Base-by-base conservation (phyloP, 2,113 vertebrate genomes). In the Chaetops frenatus region DNA sequence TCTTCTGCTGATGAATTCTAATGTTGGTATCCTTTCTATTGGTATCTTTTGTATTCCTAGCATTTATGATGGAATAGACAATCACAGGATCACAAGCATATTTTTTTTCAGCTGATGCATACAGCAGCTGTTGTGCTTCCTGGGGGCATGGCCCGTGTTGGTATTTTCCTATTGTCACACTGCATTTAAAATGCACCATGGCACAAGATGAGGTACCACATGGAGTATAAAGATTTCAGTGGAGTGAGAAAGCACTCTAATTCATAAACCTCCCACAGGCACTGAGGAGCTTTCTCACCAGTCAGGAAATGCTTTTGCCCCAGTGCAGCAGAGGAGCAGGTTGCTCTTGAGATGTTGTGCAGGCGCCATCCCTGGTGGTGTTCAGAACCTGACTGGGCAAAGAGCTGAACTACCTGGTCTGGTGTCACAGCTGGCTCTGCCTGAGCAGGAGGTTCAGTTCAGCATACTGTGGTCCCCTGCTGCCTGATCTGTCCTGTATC, bases 11-110 rank as follows among this genome's bases (percentile, higher is more conserved):
- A 31, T 53, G 12, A 60, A 36, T 86, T 61, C 11, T 69, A 17
- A 19, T 78, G 24, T 78, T 72, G 42, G 7, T 54, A 12, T 61
- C 18, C 9, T 38, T 77, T 33, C 11, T 40, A 8, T 28, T 13
- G 11, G 3, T 53, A 18, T 51, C 10, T 79, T 44, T 50, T 78
- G 13, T 62, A 50, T 56, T 20, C 4, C 2, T 65, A 69, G 15
- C 13, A 3, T 65, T 66, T 78, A 28, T 14, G 18, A 18, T 42
- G 9, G 58, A 44, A 16, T 69, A 36, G 1, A 35, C 25, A 50
- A 35, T 78, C 5, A 2, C 15, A 45, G 9, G 31, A 28, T 40
- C 4, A 4, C 35, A 56, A 54, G 44, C 3, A 1, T 62, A 0
- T 64, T 61, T 81, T 71, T 71, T 76, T 66, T 38, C 23, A 58